Evolutionary conservation across 2,113 vertebrate species (phyloP).

Genomic region (Cricetomys ansorgei): DNA sequence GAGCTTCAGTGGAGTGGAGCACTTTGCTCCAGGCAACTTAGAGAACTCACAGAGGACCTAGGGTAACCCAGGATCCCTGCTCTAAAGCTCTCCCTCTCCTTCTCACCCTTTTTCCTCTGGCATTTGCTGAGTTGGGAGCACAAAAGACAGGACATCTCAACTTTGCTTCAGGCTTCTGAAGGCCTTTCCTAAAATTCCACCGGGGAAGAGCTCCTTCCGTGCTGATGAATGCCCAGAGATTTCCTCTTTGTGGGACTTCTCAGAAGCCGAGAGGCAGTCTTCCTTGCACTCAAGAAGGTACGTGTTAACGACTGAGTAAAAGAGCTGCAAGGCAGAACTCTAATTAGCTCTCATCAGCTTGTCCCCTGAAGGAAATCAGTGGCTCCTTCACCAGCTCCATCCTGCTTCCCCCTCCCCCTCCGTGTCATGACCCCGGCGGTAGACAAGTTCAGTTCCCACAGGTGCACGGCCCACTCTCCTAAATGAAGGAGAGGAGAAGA

Average conservation of each 20-base stretch:
- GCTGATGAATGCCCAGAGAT: neutral
- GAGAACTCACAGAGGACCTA: neutral
- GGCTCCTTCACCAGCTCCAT: conserved; percentile 8
- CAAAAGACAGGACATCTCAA: neutral
- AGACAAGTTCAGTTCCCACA: conserved; percentile 79
- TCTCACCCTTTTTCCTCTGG: neutral
- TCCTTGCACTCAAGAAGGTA: neutral
- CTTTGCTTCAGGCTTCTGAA: neutral
- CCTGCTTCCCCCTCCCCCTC: conserved; percentile 44
- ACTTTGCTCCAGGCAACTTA: neutral
- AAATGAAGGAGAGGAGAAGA: conserved; percentile 74
- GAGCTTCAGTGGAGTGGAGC: neutral
- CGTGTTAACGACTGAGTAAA: neutral
- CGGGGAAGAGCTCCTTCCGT: neutral
- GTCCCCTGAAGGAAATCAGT: neutral
- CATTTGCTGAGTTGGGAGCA: neutral
- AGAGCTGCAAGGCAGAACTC: neutral
- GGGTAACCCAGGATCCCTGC: neutral
- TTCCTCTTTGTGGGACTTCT: conserved; percentile 27
- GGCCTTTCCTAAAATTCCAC: neutral
- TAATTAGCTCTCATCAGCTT: conserved; percentile 46
- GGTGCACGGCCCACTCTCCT: conserved; percentile 61
- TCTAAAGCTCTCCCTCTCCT: neutral
- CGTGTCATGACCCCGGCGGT: conserved; percentile 60
- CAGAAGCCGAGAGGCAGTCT: neutral